Percentiles rank a stretch among this genome's conserved stretches.
Conservation (phyloP, 2,888 invertebrate species). For the Adelognathus sp. region DNA sequence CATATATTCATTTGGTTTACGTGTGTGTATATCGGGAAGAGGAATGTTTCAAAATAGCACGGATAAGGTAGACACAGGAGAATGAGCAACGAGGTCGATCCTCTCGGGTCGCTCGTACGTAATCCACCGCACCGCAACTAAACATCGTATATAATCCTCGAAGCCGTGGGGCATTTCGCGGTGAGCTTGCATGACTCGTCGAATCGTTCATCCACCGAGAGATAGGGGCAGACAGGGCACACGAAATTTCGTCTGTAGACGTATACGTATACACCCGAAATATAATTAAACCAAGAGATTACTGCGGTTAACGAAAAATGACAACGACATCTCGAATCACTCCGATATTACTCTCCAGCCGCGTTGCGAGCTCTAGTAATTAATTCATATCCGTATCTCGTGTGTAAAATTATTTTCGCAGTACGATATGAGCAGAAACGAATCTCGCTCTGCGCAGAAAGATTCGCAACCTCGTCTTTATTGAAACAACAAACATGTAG, state of each 20-base stretch:
- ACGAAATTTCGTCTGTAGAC: not conserved
- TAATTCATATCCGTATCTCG: too few species aligned
- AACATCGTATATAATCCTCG: constrained; percentile 14
- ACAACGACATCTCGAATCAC: constrained; percentile 19
- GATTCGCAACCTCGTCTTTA: too few species aligned
- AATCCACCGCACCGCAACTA: constrained; percentile 22
- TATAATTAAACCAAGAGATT: constrained; percentile 59
- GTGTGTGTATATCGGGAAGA: not conserved
- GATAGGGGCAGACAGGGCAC: not conserved
- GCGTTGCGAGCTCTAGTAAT: too few species aligned
- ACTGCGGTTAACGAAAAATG: constrained; percentile 49
- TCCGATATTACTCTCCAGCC: too few species aligned
- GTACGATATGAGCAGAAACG: too few species aligned
- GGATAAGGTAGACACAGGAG: not conserved
- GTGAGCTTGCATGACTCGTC: constrained; percentile 31
- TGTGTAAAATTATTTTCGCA: too few species aligned
- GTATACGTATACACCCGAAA: constrained; percentile 32
- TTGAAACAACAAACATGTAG: too few species aligned
- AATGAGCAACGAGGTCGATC: constrained; percentile 53
- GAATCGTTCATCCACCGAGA: constrained; percentile 20
- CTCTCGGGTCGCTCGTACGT: constrained; percentile 7
- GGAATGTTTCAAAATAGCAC: not conserved
- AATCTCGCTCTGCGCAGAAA: too few species aligned
- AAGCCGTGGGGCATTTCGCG: constrained; percentile 24
- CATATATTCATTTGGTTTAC: not conserved